Conservation (phyloP, 1,140 invertebrate genomes). For the Lamellibrachia luymesi region DNA sequence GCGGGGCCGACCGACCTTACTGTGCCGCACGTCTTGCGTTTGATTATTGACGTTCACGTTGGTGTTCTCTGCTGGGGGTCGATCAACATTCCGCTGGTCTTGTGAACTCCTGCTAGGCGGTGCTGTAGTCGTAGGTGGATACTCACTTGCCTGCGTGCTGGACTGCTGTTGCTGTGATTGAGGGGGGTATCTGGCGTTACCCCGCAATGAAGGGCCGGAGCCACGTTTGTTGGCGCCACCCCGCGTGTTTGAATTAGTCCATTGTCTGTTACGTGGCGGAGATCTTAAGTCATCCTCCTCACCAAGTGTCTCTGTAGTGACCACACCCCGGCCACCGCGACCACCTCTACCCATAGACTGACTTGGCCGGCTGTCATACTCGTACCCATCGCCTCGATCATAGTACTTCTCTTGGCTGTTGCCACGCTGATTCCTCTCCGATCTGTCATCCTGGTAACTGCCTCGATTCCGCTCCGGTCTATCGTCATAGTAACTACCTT, state of each 20-base stretch:
- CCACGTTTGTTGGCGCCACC: neutral
- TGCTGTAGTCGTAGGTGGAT: neutral
- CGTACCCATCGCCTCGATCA: constrained; percentile 30
- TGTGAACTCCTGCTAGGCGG: neutral
- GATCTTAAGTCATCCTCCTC: neutral
- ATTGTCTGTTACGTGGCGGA: neutral
- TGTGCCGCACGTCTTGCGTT: neutral
- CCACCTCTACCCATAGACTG: constrained; percentile 30
- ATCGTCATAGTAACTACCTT: neutral
- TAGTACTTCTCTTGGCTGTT: constrained; percentile 27
- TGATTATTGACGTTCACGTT: neutral
- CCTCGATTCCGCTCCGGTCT: neutral
- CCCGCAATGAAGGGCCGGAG: neutral
- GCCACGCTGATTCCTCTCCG: constrained; percentile 30
- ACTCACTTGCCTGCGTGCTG: neutral
- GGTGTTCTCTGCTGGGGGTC: neutral
- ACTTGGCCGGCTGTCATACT: constrained; percentile 35
- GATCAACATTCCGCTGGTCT: neutral
- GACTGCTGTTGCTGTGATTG: neutral
- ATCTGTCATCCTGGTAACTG: constrained; percentile 14
- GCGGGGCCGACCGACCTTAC: neutral
- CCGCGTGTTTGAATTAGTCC: neutral
- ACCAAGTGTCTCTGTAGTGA: neutral
- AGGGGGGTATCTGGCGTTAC: neutral
- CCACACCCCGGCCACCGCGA: neutral